These are phyloP conservation scores for Aphis craccivora DNA, from an alignment of 1,140 invertebrate genomes.

Conservation along the genomic window DNA sequence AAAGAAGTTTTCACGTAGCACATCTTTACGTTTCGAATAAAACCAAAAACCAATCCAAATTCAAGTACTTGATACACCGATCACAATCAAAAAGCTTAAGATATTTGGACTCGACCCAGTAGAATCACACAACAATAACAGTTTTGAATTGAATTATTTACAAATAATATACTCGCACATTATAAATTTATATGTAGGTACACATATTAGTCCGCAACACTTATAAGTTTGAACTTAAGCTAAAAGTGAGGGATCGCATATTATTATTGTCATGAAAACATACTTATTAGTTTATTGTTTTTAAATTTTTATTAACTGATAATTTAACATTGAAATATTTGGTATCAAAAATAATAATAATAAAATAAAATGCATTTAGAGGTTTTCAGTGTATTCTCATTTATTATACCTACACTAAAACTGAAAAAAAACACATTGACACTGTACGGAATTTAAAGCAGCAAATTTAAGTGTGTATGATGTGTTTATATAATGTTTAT, in stretches of 20 bases:
- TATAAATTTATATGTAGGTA: neutral
- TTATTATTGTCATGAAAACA: neutral
- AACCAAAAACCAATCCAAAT: conserved; percentile 3
- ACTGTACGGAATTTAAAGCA: neutral
- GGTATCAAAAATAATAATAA: neutral
- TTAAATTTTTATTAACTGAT: neutral
- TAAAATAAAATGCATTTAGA: neutral
- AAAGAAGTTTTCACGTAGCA: conserved; percentile 33
- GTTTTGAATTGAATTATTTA: neutral
- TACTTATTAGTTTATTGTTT: neutral
- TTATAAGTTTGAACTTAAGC: neutral
- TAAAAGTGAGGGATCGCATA: neutral
- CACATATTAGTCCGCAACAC: neutral
- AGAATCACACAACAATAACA: neutral
- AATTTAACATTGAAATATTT: neutral
- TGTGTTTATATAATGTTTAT: neutral
- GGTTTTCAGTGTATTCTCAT: neutral
- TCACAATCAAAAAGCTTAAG: neutral
- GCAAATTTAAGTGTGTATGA: neutral
- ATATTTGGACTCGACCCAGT: conserved; percentile 14
- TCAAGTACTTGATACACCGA: neutral
- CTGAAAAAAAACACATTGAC: neutral
- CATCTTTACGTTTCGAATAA: neutral
- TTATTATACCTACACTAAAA: neutral
- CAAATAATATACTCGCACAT: neutral